phyloP scores from a whole-genome alignment of 2,797 vertebrate species.

The Rhodeus uyekii region DNA sequence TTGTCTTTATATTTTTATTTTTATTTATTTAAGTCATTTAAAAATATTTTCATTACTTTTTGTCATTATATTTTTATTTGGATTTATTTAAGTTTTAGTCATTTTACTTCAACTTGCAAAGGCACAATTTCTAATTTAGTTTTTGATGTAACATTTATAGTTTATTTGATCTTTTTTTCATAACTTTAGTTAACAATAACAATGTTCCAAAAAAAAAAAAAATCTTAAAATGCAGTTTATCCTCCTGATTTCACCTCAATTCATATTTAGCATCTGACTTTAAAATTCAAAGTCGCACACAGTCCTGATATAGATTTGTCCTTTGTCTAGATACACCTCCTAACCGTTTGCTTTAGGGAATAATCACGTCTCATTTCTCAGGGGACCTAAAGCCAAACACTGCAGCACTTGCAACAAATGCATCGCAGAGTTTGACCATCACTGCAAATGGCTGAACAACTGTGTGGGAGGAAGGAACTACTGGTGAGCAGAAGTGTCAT shows the following conservation, averaged over 20 bases:
- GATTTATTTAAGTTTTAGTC: neutral
- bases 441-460: slow-evolving; percentile 83
- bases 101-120: neutral
- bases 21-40: no score
- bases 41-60: no score
- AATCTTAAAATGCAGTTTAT: neutral
- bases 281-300: neutral
- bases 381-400: slow-evolving; percentile 78
- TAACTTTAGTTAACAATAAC: neutral
- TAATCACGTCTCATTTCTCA: slow-evolving; percentile 51
- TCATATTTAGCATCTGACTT: neutral
- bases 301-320: neutral
- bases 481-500: slow-evolving; percentile 65
- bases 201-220: neutral
- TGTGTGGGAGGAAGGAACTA: slow-evolving; percentile 82
- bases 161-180: neutral
- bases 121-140: neutral
- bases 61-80: neutral
- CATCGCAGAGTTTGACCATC: slow-evolving; percentile 79
- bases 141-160: neutral
- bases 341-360: neutral
- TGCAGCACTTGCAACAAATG: slow-evolving; percentile 81
- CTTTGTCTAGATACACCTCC: neutral
- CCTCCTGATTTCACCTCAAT: neutral
- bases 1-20: no score